These are phyloP conservation scores for Amblyopsis rosae DNA, from an alignment of 2,113 vertebrate species.

Conservation along the genomic window DNA sequence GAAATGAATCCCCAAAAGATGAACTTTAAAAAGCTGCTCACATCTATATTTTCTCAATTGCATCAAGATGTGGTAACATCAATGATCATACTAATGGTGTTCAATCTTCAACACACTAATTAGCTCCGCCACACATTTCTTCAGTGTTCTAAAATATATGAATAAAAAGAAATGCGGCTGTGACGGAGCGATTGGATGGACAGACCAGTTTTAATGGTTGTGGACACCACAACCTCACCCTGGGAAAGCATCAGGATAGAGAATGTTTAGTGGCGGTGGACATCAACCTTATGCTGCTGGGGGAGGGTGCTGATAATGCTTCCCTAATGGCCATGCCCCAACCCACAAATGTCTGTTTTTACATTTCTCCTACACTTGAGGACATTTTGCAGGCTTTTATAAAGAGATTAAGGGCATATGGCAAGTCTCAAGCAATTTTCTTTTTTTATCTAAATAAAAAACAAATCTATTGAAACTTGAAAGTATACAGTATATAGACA, in stretches of 20 bases:
- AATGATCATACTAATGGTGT: constrained; percentile 32
- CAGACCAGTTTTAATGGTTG: constrained; percentile 43
- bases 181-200: constrained; percentile 26
- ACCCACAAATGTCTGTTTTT: constrained; percentile 29
- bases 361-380: constrained; percentile 43
- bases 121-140: too few relatives aligned
- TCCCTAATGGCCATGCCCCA: constrained; percentile 21
- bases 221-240: constrained; percentile 35
- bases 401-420: background rate
- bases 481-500: constrained; percentile 27
- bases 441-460: constrained; percentile 30
- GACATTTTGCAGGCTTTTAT: constrained; percentile 26
- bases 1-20: constrained; percentile 20
- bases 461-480: constrained; percentile 63
- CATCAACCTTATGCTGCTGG: constrained; percentile 66
- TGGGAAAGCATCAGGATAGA: background rate
- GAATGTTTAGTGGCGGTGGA: constrained; percentile 24
- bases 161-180: constrained; percentile 48
- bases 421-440: background rate
- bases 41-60: constrained; percentile 64
- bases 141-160: background rate
- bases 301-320: constrained; percentile 3
- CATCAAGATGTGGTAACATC: constrained; percentile 35
- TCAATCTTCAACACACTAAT: constrained; percentile 36
- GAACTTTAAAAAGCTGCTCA: constrained; percentile 67